Evolutionary conservation across 2,113 vertebrate species (phyloP).

Genomic region (Mungos mungo): DNA sequence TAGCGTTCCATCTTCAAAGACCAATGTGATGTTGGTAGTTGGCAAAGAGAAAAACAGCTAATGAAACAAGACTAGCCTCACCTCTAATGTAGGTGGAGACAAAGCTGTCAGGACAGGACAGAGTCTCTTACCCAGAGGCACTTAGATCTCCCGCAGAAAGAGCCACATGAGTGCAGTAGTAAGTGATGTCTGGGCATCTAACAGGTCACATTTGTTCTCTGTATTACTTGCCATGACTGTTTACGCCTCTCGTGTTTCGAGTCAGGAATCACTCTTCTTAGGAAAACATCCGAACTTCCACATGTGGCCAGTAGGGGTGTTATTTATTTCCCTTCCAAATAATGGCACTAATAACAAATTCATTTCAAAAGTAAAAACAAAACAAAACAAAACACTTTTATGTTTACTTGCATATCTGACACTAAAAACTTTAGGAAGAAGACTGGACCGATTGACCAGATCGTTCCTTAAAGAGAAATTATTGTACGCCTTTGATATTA

Average conservation of each 20-base stretch:
- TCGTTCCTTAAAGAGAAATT: neutral
- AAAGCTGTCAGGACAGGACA: neutral
- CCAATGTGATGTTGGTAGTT: neutral
- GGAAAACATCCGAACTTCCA: neutral
- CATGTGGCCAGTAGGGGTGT: neutral
- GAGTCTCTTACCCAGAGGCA: no score
- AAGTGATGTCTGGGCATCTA: neutral
- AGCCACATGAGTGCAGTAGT: fast-evolving
- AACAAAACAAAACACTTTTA: neutral
- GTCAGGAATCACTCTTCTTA: neutral
- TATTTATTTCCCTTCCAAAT: neutral
- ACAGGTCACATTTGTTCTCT: neutral
- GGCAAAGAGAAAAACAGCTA: neutral
- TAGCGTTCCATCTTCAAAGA: neutral
- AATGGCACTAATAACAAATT: neutral
- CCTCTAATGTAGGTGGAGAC: neutral
- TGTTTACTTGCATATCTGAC: neutral
- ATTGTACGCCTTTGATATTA: neutral
- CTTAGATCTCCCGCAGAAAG: neutral
- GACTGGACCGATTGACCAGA: neutral
- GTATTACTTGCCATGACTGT: neutral
- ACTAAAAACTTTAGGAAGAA: neutral
- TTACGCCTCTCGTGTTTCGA: neutral
- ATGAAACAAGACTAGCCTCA: neutral
- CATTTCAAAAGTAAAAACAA: neutral